Base-by-base conservation (phyloP, 1,140 invertebrate species). In the Eupristina koningsbergeri region DNA sequence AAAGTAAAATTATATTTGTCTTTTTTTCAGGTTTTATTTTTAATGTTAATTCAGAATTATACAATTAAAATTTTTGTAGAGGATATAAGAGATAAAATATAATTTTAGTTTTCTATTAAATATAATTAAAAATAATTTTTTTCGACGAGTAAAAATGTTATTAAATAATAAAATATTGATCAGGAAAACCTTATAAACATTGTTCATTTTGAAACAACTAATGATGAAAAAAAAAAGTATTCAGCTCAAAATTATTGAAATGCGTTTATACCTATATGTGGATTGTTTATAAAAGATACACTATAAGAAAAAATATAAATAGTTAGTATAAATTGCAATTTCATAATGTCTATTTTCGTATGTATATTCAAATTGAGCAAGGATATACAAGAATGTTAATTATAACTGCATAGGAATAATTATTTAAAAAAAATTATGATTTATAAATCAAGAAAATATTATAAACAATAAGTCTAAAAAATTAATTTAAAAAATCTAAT, bases 381-480 rank as follows among this genome's bases (percentile, higher is more conserved):
- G 53, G 34, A 74, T 74, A 26, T 61, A 45, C 26, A 81, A 34
- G 61, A 15, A 45, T 61, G 50, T 81, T 61, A 39, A 45, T 22
- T 71, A 58, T 58, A 81, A 73, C 19, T 26, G 19, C 69, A 31
- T 50, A 41, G 29, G 0, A 74, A 73, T 41, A 17, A 73, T 41
- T 71, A 80, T 80, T 73, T 71, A 80, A 64, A 34, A 29, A 11
- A 2, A 77, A 61, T n/a, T n/a, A n/a, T n/a, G n/a, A n/a, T n/a
- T n/a, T n/a, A n/a, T n/a, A n/a, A n/a, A n/a, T n/a, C n/a, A n/a
- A n/a, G n/a, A n/a, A n/a, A n/a, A n/a, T n/a, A n/a, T n/a, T n/a
- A n/a, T n/a, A n/a, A n/a, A n/a, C n/a, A n/a, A n/a, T n/a, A n/a
- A n/a, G n/a, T n/a, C n/a, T n/a, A n/a, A 36, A 53, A 50, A 53